Conservation (phyloP, 2,797 vertebrate species). For the Dermochelys coriacea region DNA sequence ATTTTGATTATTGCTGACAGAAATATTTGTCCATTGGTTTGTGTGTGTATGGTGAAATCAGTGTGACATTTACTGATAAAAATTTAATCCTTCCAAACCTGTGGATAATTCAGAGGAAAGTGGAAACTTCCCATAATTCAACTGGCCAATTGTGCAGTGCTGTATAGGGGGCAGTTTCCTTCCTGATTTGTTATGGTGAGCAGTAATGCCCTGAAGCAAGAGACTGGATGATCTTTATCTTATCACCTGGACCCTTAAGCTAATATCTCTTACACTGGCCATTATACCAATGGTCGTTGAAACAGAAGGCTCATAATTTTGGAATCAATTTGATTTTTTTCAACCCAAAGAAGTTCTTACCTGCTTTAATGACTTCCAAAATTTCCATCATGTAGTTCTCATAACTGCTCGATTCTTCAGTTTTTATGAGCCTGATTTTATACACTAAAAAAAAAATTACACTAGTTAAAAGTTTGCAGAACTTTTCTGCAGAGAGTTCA, state of each 20-base stretch:
- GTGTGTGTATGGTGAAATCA: too few relatives aligned
- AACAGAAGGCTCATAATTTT: neutral
- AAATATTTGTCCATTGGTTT: too few relatives aligned
- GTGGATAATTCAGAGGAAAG: too few relatives aligned
- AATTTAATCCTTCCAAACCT: too few relatives aligned
- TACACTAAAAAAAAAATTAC: neutral
- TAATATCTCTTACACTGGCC: neutral
- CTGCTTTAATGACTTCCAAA: neutral
- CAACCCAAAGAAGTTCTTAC: neutral
- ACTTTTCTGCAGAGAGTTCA: neutral
- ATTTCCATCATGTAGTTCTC: constrained; percentile 1
- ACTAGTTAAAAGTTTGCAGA: neutral
- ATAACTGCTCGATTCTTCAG: neutral
- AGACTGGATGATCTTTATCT: neutral
- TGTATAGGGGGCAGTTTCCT: neutral
- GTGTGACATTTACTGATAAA: too few relatives aligned
- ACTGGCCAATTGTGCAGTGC: neutral
- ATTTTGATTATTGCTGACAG: too few relatives aligned
- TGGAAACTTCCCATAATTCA: too few relatives aligned
- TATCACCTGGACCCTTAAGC: neutral
- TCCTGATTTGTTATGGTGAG: neutral
- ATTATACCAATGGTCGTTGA: neutral
- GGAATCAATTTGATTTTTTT: neutral
- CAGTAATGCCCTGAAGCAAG: neutral
- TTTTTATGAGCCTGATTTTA: neutral